phyloP scores from a whole-genome alignment of 2,888 invertebrate species.

The Agrochola litura region DNA sequence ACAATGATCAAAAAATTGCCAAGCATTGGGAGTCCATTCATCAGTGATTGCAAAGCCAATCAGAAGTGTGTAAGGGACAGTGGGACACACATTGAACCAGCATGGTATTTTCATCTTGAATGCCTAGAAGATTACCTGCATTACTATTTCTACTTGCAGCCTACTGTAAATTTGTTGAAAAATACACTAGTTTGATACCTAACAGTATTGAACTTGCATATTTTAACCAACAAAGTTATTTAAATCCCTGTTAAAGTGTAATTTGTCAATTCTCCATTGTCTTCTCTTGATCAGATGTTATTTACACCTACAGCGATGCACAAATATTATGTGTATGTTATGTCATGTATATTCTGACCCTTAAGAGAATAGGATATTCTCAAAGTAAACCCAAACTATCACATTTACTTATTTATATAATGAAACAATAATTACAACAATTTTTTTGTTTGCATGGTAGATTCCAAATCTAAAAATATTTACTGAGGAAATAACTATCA shows the following conservation, averaged over 20 bases:
- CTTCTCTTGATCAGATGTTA: constrained; percentile 11
- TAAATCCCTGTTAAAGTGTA: background rate
- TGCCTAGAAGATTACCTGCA: background rate
- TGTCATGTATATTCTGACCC: constrained; percentile 33
- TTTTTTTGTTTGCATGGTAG: constrained; percentile 17
- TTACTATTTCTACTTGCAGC: background rate
- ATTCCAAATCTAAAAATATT: constrained; percentile 51
- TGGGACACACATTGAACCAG: background rate
- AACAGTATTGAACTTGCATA: constrained; percentile 38
- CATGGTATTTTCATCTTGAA: constrained; percentile 2
- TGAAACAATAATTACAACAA: constrained; percentile 4
- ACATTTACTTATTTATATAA: constrained; percentile 5
- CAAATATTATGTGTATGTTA: constrained; percentile 24
- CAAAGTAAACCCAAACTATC: constrained; percentile 13
- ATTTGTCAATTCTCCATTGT: constrained; percentile 1
- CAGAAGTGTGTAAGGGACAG: background rate
- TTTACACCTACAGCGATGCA: constrained; percentile 5
- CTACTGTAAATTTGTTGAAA: constrained; percentile 31
- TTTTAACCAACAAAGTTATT: constrained; percentile 28
- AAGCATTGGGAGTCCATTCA: background rate
- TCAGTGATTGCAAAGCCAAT: background rate
- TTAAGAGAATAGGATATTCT: background rate
- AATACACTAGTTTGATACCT: constrained; percentile 29
- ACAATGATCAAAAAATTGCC: background rate
- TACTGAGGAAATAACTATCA: constrained; percentile 22